Evolutionary conservation across 1,140 invertebrate species (phyloP), one percentile per base, ranked within the genome.

Genomic region (Atta cephalotes): DNA sequence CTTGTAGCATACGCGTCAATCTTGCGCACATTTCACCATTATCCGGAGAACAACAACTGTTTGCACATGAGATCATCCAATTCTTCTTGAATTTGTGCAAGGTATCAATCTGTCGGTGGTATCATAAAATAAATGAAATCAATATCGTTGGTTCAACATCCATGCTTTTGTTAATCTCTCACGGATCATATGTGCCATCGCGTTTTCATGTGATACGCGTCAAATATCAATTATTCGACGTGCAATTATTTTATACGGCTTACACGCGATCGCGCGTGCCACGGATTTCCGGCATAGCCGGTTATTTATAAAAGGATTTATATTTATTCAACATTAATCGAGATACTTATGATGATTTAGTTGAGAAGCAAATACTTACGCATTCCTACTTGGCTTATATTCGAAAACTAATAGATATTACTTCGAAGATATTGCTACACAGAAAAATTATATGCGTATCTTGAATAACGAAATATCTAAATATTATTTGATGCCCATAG

Each of bases 81-180:
- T 49, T 76, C 80, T 60, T 45, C 39, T 10, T 45, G 39, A 12
- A 45, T 45, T 45, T n/a, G 6, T 25, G 51, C 45, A 9, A 79
- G n/a, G 39, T 45, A 71, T 56, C 63, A 80, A 45, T 71, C 31
- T n/a, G 5, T 58, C 51, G 31, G 31, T 31, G 25, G 70, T 25
- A 28, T 25, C 53, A 49, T 74, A 74, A 82, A 82, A 82, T 62
- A 82, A 82, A 74, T 82, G 56, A 49, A 82, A 82, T 82, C 68
- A 31, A 74, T 82, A 82, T 74, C 9, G n/a, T 81, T 81, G 31
- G 2, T 31, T 10, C 10, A 16, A 62, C 25, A 31, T n/a, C 1
- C 31, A 14, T 45, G 25, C 25, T 21, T 49, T 25, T 39, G 28
- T 39, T 49, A 51, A 39, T 80, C 78, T 53, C 56, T 35, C 14